Evolutionary conservation across 2,113 vertebrate genomes (phyloP), one percentile per base, ranked within the genome.

Genomic region (Sturnus vulgaris): DNA sequence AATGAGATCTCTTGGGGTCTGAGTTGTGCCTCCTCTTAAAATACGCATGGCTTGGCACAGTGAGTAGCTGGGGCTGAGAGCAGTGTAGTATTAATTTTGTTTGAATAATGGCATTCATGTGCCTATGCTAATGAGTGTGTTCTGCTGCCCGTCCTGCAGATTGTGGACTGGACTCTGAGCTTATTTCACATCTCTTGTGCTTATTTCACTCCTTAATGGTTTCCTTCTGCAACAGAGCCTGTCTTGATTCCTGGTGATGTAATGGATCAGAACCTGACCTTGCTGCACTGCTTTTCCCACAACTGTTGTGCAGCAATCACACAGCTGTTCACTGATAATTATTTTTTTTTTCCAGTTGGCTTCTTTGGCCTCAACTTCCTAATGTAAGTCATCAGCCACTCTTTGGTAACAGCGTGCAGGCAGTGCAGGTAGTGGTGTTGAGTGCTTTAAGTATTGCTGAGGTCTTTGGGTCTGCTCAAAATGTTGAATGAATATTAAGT

Each of bases 1-100:
- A 79, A 92, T 70, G 84, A 95, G 75, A 78, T 94, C 89, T 97
- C 82, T 56, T 71, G 91, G 84, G 66, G 57, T 82, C 63, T 61
- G 70, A 44, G 37, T 49, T 71, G 76, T 61, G 28, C 88, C 72
- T 76, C 68, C 80, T 50, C 79, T 93, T 95, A 63, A 77, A 77
- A 31, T 31, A 69, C 59, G 5, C 49, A 14, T 86, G 88, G 64
- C 49, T 95, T 83, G 80, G 81, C n/a, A 7, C 64, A 56, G 49
- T 39, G 75, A 93, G 81, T 25, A 33, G 61, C 79, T 63, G 85
- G 52, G 86, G 47, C 90, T 3, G 28, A 30, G 39, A 72, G 60
- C 24, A 35, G 33, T 1, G 1, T 18, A 44, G 52, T 50, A 40
- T 56, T 82, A 79, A 85, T 95, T 95, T 82, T 15, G 73, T 84